Evolutionary conservation across 2,113 vertebrate species (phyloP), one percentile per base, ranked within the genome.

Genomic region (Chrysochloris asiatica): DNA sequence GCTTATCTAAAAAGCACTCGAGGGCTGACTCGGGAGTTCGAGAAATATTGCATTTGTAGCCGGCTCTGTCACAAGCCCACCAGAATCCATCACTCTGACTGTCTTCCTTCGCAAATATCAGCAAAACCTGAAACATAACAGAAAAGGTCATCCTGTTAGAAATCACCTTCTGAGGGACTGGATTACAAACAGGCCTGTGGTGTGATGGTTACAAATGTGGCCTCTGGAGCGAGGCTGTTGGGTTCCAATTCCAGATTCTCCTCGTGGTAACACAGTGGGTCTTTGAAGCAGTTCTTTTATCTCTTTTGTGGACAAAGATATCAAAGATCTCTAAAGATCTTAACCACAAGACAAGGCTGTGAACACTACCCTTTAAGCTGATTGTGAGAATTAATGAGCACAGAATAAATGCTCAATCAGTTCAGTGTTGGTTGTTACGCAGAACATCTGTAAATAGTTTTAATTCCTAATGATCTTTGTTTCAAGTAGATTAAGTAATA

Each of bases 1-100:
- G 99, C 80, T 99, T 99, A 96, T 99, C 99, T 86, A 99, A 97
- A 97, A 99, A 99, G 95, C 98, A 99, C 91, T 99, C 98, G 2
- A 99, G 98, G 0, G 99, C 99, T 50, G 99, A 99, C 94, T 99
- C 99, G 0, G 98, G 98, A 26, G 99, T 99, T 50, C 98, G 97
- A 30, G 99, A 98, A 76, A 99, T 98, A 93, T 98, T 99, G 95
- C 99, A 99, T 56, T 97, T 97, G 96, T 99, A 99, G 6, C 99
- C 99, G 0, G 99, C 99, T 73, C 98, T 98, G 95, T 99, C 99
- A 77, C 99, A 99, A 86, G 99, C 99, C 99, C 99, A 99, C 99
- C 99, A 99, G 97, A 99, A 99, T 5, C 98, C 99, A 90, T 99
- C 98, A 38, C 99, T 99, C 94, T 99, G 99, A 94, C 97, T 98